Base-by-base conservation (phyloP, 2,113 vertebrate species). In the Saccopteryx bilineata region DNA sequence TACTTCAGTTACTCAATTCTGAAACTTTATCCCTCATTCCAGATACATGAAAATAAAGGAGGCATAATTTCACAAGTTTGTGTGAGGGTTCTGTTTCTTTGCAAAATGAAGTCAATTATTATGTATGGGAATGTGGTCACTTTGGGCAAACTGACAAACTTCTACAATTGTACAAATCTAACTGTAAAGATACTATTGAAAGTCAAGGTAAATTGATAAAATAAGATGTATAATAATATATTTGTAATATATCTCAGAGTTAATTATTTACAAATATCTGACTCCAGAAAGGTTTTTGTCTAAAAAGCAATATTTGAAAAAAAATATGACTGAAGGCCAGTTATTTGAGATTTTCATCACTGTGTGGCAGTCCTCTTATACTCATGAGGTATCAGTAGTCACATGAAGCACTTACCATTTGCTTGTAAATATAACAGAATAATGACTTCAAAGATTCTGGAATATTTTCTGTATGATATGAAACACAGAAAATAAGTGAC, bases 221-320 rank as follows among this genome's bases (percentile, higher is more conserved):
- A 28, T 75, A 68, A 31, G 24, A 39, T 76, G 39, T 75, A 63
- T 14, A 78, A 54, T 54, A 50, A 84, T 7, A 2, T 26, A 69
- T 54, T 74, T 83, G 19, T 31, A 63, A 31, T 18, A 11, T 71
- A 56, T 89, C 23, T 72, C 28, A 39, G 26, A 65, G 50, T 48
- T 95, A 46, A 39, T 81, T 91, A 46, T 23, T 85, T 68, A 66
- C 3, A 46, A 76, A 48, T 90, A 93, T 50, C 33, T 80, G 33
- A 86, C 19, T 90, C 18, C 46, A 90, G 31, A 7, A 68, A 72
- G 5, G 0, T 61, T 60, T 76, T 69, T 5, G 48, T 76, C 7
- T 58, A 52, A 46, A 46, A 52, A 52, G 8, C n/a, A 66, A 31
- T 84, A 61, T 74, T 65, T 74, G 24, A 72, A 78, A 88, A 82